Evolutionary conservation across 2,113 vertebrate genomes (phyloP).

Genomic region (Sterna hirundo): DNA sequence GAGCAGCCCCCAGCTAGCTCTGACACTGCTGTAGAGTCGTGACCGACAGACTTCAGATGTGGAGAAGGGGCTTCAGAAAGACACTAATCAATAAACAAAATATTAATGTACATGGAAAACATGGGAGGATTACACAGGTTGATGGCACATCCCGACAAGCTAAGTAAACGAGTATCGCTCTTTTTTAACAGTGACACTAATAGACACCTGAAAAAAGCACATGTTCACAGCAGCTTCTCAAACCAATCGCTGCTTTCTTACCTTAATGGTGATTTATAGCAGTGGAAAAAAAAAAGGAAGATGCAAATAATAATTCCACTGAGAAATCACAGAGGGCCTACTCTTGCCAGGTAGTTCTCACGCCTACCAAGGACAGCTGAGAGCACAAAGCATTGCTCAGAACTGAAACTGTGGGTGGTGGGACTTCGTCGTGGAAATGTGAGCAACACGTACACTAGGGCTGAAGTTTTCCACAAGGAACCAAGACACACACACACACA

Average conservation of each 20-base stretch:
- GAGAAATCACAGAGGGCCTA: neutral
- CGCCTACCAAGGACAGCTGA: neutral
- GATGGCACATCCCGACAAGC: neutral
- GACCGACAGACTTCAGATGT: neutral
- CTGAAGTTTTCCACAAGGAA: neutral
- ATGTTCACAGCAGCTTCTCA: neutral
- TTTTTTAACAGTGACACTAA: neutral
- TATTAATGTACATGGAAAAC: neutral
- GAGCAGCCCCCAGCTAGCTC: neutral
- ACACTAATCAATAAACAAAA: neutral
- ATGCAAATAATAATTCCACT: neutral
- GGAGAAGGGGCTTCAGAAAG: neutral
- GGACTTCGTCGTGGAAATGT: neutral
- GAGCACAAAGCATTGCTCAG: neutral
- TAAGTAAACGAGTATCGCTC: rapidly evolving
- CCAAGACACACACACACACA: neutral
- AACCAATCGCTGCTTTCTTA: neutral
- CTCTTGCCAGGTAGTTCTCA: neutral
- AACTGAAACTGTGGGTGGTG: neutral
- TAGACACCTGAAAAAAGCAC: neutral
- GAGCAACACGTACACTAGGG: neutral
- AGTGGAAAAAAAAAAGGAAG: neutral
- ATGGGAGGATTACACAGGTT: neutral
- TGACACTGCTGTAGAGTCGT: neutral
- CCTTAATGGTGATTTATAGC: neutral